Evolutionary conservation across 2,113 vertebrate species (phyloP).

Genomic region (Craseonycteris thonglongyai): DNA sequence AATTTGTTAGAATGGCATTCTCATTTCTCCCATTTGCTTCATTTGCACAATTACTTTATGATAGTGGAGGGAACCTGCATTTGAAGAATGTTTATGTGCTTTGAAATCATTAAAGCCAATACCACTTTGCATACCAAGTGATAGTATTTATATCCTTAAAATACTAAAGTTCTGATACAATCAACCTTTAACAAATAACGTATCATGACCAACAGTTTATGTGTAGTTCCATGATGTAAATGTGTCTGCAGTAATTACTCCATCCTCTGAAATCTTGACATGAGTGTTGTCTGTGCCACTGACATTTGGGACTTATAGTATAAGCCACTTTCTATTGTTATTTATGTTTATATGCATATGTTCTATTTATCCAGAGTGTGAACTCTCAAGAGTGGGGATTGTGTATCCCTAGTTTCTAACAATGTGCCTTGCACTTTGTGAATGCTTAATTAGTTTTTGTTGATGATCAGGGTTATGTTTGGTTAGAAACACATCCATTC

Average conservation of each 20-base stretch:
- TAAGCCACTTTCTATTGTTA: conserved; percentile 42
- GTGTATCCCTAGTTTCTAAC: background rate
- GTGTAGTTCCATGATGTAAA: conserved; percentile 51
- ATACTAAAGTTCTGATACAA: conserved; percentile 33
- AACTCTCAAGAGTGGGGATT: background rate
- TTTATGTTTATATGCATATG: conserved; percentile 44
- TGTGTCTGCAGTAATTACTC: conserved; percentile 38
- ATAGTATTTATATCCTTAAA: conserved; percentile 37
- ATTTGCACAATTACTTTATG: conserved; percentile 59
- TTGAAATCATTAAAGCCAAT: conserved; percentile 62
- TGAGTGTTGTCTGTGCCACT: conserved; percentile 17
- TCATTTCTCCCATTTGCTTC: conserved; percentile 61
- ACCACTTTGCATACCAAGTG: conserved; percentile 57
- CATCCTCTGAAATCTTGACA: conserved; percentile 18
- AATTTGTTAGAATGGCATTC: conserved; percentile 53
- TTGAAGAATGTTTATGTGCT: conserved; percentile 58
- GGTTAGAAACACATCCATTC: background rate
- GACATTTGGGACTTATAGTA: background rate
- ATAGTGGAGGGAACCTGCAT: conserved; percentile 36
- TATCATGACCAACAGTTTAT: conserved; percentile 38
- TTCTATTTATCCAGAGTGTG: conserved; percentile 22
- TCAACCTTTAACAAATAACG: conserved; percentile 42
- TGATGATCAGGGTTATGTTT: background rate
- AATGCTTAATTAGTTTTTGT: background rate
- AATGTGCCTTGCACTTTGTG: background rate